Conservation (phyloP, 2,888 invertebrate species). For the Oligia fasciuncula region DNA sequence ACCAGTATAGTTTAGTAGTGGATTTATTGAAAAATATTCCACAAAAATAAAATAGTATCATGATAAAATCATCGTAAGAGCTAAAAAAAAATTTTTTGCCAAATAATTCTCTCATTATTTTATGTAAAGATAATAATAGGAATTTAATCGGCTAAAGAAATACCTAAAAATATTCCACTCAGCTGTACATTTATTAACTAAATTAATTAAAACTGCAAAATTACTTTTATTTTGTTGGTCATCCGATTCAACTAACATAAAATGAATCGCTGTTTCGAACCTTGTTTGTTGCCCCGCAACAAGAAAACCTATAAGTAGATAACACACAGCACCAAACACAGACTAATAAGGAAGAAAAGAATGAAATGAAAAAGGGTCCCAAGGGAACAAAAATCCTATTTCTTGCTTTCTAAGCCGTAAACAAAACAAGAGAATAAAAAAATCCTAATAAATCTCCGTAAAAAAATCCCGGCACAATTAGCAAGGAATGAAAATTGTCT, state of each 20-base stretch:
- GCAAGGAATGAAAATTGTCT: slow-evolving; percentile 65
- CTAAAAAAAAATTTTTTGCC: not conserved
- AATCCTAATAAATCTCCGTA: slow-evolving; percentile 50
- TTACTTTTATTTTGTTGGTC: not conserved
- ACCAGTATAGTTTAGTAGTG: too few relatives aligned
- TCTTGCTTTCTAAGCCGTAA: slow-evolving; percentile 5
- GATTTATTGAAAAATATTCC: too few relatives aligned
- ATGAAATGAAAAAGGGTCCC: slow-evolving; percentile 4
- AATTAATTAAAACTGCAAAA: not conserved
- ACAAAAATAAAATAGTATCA: not conserved
- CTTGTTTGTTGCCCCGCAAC: not conserved
- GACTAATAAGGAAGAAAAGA: not conserved
- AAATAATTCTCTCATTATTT: not conserved
- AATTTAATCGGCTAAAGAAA: not conserved
- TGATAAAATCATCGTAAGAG: not conserved
- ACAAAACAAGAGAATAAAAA: slow-evolving; percentile 37
- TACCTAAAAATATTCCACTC: not conserved
- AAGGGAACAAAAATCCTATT: slow-evolving; percentile 17
- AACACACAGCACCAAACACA: not conserved
- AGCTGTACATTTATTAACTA: not conserved
- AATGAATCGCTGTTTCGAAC: not conserved
- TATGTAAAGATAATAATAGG: not conserved
- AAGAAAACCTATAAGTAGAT: too few relatives aligned
- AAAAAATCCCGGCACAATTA: slow-evolving; percentile 63
- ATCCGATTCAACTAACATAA: not conserved